Percentiles rank a stretch among this genome's conserved stretches.
phyloP scores from a whole-genome alignment of 2,888 invertebrate genomes.

The Chrysodeixis includens region DNA sequence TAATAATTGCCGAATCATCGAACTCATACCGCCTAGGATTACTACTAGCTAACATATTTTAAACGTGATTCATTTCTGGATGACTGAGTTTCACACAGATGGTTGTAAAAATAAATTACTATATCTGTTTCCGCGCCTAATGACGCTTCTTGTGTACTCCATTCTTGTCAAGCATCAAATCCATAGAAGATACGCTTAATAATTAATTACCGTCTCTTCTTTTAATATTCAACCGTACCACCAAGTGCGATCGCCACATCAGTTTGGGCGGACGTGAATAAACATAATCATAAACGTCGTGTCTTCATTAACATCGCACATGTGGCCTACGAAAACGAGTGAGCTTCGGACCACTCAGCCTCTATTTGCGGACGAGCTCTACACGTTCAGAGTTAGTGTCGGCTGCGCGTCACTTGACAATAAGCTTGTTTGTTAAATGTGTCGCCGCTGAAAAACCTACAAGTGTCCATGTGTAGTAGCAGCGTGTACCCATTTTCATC shows the following conservation, averaged over 20 bases:
- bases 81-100: slow-evolving; percentile 77
- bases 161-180: slow-evolving; percentile 58
- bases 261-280: slow-evolving; percentile 64
- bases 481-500: slow-evolving; percentile 38
- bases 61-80: slow-evolving; percentile 70
- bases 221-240: no score
- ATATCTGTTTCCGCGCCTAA: slow-evolving; percentile 68
- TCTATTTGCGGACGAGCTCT: slow-evolving; percentile 70
- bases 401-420: slow-evolving; percentile 65
- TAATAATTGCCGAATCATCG: neutral
- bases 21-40: neutral
- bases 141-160: slow-evolving; percentile 65
- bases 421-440: slow-evolving; percentile 71
- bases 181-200: no score
- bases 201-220: no score
- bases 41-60: slow-evolving; percentile 56
- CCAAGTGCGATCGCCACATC: slow-evolving; percentile 46
- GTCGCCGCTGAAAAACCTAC: slow-evolving; percentile 50
- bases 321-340: slow-evolving; percentile 67
- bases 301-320: slow-evolving; percentile 75
- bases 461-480: slow-evolving; percentile 19
- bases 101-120: slow-evolving; percentile 75
- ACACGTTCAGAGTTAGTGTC: slow-evolving; percentile 67
- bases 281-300: slow-evolving; percentile 69
- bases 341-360: slow-evolving; percentile 49